Conservation (phyloP, 2,888 invertebrate species). For the Drosophila longiperda region DNA sequence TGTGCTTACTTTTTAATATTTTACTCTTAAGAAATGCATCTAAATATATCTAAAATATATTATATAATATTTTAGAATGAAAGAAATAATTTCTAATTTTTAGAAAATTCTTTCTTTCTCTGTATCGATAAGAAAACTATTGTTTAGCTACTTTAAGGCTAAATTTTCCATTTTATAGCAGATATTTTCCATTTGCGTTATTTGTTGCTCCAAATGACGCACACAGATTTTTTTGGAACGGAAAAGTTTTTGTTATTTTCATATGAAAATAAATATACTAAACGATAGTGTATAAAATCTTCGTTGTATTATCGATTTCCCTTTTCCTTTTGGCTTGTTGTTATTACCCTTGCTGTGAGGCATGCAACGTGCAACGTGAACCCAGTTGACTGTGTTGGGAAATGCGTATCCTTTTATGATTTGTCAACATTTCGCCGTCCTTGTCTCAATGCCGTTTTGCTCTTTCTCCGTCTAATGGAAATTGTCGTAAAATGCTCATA, state of each 20-base stretch:
- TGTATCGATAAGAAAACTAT: neutral
- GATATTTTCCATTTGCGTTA: neutral
- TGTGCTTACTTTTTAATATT: neutral
- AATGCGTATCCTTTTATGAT: constrained; percentile 59
- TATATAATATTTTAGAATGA: too few species aligned
- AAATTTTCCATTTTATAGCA: neutral
- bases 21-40: neutral
- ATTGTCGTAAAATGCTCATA: constrained; percentile 81
- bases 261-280: neutral
- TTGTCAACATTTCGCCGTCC: constrained; percentile 68
- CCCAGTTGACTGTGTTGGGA: constrained; percentile 33
- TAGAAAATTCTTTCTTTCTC: neutral
- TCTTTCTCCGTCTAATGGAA: constrained; percentile 60
- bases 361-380: constrained; percentile 5
- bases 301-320: neutral
- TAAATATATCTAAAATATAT: neutral
- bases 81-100: neutral
- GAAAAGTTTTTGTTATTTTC: neutral
- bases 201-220: neutral
- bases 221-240: neutral
- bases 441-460: constrained; percentile 38
- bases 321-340: neutral
- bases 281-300: neutral
- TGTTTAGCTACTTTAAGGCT: neutral
- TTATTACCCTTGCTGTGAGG: constrained; percentile 18